Base-by-base conservation (phyloP, 1,140 invertebrate genomes). In the Lasioglossum baleicum region DNA sequence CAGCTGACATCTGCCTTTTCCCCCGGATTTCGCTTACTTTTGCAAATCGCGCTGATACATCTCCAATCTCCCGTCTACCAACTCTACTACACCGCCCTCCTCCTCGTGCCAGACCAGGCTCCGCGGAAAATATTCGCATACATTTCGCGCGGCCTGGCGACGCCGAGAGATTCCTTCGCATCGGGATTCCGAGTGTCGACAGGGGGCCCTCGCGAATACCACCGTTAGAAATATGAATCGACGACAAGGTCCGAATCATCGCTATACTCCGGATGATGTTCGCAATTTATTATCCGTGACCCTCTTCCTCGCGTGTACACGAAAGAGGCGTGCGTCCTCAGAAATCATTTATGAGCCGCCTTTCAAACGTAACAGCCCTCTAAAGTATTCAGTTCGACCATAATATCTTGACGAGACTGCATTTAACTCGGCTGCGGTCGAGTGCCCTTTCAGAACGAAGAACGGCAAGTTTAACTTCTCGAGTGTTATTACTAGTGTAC, bases 11-110 rank as follows among this genome's bases (percentile, higher is more conserved):
- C 75, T 73, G 79, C 69, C 69, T 80, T 78, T 83, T 75, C 78
- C 74, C 74, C 26, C 69, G 78, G 69, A 78, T 88, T 88, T 86
- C 77, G 87, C 88, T 75, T 76, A 74, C 71, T 73, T 75, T 79
- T 79, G 86, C 79, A 81, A 87, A 82, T 81, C 82, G 75, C 61
- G 74, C 78, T 71, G 87, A 87, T 85, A 86, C 74, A 88, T 88
- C 72, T 75, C 68, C 80, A 40, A 78, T 83, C 76, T 65, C 58
- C 82, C 76, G 61, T 40, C 56, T 35, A 35, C 35, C 35, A 35
- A 35, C 35, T 35, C 3, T 1, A 11, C 44, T 48, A 48, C 13
- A 10, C 44, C 44, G 44, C 44, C 44, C n/a, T n/a, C 2, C 8
- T 10, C 44, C 44, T 11, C 35, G 5, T 35, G 3, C 44, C 44